Conservation (phyloP, 1,140 invertebrate genomes). For the Oncopodura yosiiana region DNA sequence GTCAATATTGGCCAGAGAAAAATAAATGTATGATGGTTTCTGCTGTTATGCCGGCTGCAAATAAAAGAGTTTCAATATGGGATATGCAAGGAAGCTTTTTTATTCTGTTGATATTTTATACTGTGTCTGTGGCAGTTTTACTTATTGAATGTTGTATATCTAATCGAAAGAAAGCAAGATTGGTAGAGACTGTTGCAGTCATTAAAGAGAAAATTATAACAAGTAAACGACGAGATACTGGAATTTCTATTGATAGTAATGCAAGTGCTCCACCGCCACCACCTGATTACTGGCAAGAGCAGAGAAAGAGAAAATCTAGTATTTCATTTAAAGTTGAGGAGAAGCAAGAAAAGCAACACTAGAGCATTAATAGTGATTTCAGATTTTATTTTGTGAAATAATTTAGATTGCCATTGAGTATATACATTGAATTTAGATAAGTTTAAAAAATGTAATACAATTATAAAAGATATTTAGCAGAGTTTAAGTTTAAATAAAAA, state of each 20-base stretch:
- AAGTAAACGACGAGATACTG: not conserved
- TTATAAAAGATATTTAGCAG: too few relatives aligned
- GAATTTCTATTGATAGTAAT: not conserved
- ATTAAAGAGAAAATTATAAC: not conserved
- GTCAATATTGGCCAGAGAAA: constrained; percentile 61
- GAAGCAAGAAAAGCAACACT: not conserved
- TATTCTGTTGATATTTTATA: constrained; percentile 19
- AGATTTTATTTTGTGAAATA: too few relatives aligned
- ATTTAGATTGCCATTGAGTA: too few relatives aligned
- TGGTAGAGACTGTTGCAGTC: constrained; percentile 27
- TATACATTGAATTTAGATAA: too few relatives aligned
- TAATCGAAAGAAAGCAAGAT: constrained; percentile 11
- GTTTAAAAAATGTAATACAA: too few relatives aligned
- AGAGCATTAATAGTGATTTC: not conserved
- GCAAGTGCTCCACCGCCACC: not conserved
- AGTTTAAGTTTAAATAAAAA: too few relatives aligned
- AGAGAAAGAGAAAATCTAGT: not conserved
- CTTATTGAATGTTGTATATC: constrained; percentile 10
- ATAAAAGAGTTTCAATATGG: constrained; percentile 22
- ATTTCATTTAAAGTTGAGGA: not conserved
- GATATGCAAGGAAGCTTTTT: constrained; percentile 35
- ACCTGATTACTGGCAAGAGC: not conserved
- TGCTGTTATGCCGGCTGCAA: constrained; percentile 3
- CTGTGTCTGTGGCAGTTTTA: constrained; percentile 16
- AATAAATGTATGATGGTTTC: constrained; percentile 55